phyloP scores from a whole-genome alignment of 2,113 vertebrate genomes.

The Elaphurus davidianus region DNA sequence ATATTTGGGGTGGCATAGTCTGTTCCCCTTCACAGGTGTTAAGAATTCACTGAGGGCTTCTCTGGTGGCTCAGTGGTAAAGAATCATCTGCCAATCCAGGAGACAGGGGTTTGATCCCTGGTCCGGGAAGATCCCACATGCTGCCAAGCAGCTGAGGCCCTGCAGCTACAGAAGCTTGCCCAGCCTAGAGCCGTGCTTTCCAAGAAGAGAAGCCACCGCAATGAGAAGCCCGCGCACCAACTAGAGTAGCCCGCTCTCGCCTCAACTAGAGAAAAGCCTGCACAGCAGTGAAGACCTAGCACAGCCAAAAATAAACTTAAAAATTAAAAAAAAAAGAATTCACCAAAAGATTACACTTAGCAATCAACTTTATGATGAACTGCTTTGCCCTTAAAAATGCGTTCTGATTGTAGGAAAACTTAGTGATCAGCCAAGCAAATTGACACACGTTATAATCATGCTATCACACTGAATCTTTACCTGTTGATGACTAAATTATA shows the following conservation, averaged over 20 bases:
- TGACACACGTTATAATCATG: neutral
- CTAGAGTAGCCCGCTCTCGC: neutral
- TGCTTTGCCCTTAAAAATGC: neutral
- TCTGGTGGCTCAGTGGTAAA: neutral
- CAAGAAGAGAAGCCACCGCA: neutral
- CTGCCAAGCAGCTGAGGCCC: neutral
- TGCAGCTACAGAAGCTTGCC: neutral
- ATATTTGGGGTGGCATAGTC: neutral
- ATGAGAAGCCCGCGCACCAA: neutral
- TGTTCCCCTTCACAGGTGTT: neutral
- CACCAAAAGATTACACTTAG: neutral
- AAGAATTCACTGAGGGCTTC: neutral
- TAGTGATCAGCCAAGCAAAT: conserved; percentile 15
- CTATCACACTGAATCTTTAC: conserved; percentile 1
- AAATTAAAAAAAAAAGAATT: neutral
- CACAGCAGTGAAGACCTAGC: neutral
- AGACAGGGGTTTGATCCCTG: neutral
- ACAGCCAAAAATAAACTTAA: neutral
- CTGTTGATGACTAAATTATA: conserved; percentile 38
- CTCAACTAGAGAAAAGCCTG: neutral
- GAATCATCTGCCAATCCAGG: neutral
- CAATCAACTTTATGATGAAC: neutral
- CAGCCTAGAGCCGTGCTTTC: neutral
- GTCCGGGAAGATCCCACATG: neutral
- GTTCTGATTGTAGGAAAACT: neutral